Percentiles rank a stretch among this genome's conserved stretches.
phyloP scores from a whole-genome alignment of 2,888 invertebrate species.

The Drosophila vallismaia region DNA sequence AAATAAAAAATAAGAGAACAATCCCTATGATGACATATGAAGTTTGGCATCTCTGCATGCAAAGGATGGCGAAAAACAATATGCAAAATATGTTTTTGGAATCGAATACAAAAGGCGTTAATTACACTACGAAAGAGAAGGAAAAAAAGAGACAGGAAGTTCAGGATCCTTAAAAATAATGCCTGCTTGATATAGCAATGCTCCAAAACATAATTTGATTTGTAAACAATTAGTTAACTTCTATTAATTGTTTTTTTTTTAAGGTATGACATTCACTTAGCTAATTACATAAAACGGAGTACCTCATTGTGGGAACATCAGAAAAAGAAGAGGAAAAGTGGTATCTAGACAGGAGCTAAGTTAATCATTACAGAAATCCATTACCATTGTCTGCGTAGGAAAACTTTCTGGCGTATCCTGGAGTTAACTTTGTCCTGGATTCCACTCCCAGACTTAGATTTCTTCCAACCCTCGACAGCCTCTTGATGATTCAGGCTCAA shows the following conservation, averaged over 20 bases:
- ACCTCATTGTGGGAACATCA: neutral
- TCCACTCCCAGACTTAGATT: neutral
- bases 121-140: constrained; percentile 53
- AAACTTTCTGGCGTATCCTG: constrained; percentile 20
- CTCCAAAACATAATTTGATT: neutral
- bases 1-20: constrained; percentile 34
- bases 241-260: neutral
- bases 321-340: neutral
- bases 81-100: constrained; percentile 8
- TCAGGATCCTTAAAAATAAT: too few species aligned
- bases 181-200: too few species aligned
- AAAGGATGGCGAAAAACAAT: constrained; percentile 14
- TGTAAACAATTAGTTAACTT: neutral
- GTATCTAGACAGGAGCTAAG: constrained; percentile 1
- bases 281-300: constrained; percentile 8
- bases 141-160: too few species aligned
- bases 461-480: neutral
- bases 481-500: constrained; percentile 12
- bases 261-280: neutral
- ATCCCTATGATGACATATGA: constrained; percentile 36
- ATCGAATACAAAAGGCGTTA: constrained; percentile 56
- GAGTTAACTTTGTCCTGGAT: neutral
- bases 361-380: constrained; percentile 31
- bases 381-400: constrained; percentile 24
- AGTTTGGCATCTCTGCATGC: constrained; percentile 25